A percentile compares a stretch with the other conserved stretches of the same genome.
These are phyloP conservation scores for Prietella phreatophila DNA, from an alignment of 2,113 vertebrate species.

Conservation along the genomic window DNA sequence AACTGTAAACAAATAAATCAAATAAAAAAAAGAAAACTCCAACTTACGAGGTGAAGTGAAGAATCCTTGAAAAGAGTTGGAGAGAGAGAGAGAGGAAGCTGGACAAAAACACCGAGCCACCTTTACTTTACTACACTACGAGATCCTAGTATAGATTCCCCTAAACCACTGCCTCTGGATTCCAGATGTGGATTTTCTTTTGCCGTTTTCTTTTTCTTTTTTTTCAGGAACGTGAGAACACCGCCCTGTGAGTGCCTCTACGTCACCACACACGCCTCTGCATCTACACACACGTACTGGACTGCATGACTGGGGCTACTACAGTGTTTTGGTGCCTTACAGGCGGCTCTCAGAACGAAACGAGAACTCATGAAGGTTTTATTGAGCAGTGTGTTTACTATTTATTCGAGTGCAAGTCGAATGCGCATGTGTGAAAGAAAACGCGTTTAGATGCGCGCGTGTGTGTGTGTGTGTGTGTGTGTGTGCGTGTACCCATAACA, in stretches of 20 bases:
- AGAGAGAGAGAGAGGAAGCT: slow-evolving; percentile 44
- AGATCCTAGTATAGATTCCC: slow-evolving; percentile 61
- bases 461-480: no score
- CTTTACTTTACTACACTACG: slow-evolving; percentile 26
- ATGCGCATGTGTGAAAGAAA: neutral
- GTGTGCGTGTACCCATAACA: no score
- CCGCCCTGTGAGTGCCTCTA: slow-evolving; percentile 71
- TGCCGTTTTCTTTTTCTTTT: neutral
- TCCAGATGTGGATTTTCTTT: slow-evolving; percentile 73
- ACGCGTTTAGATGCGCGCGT: neutral
- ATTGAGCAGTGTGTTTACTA: neutral
- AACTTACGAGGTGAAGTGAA: slow-evolving; percentile 65
- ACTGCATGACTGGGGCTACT: slow-evolving; percentile 8
- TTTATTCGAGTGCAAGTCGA: neutral
- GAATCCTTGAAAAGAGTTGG: slow-evolving; percentile 46
- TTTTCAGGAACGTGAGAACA: slow-evolving; percentile 67
- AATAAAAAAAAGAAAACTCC: slow-evolving; percentile 43
- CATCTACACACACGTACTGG: neutral
- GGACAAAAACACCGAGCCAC: slow-evolving; percentile 47
- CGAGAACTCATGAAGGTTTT: neutral
- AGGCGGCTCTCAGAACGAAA: neutral
- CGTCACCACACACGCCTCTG: slow-evolving; percentile 66
- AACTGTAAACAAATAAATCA: neutral
- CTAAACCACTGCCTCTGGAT: slow-evolving; percentile 61
- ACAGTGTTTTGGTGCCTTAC: slow-evolving; percentile 25